Base-by-base conservation (phyloP, 2,888 invertebrate genomes). In the Cryptocephalus moraei region DNA sequence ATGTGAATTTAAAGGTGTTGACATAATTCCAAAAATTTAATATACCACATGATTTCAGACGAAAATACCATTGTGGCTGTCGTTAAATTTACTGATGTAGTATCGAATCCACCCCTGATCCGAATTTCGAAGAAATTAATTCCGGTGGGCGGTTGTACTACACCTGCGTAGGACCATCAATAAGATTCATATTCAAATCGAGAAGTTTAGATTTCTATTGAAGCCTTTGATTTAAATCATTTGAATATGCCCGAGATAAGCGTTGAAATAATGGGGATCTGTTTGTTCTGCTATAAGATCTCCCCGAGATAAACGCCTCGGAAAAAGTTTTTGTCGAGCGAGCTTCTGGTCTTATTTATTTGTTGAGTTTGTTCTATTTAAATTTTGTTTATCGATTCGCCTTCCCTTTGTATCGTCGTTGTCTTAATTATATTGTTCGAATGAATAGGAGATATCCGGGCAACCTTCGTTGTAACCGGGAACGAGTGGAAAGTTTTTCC, bases 101-200 rank as follows among this genome's bases (percentile, higher is more conserved):
- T 22, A 22, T 22, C 22, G 22, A 22, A 22, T 22, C 22, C 22
- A 22, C 22, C 22, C 22, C 22, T 22, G 22, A 22, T 6, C 2
- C 22, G 22, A 22, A 6, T 22, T 22, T 22, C 22, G 22, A 22
- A 22, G 22, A 46, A 44, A 44, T 41, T 44, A 40, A 52, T 47
- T 49, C 46, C 48, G 36, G 47, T 53, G 44, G 49, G 51, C 47
- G 43, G 48, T 44, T 51, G 22, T 6, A 6, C 22, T 54, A 56
- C 60, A 60, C 60, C 60, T 60, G 60, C 60, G 52, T 49, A 47
- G 51, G 50, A 57, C 52, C 59, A 56, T 59, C 59, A 60, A 60
- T 58, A 57, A 56, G 55, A 54, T 56, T 54, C 51, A 57, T 56
- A 58, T 60, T 60, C 56, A 60, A 57, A 58, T 58, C 49, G 49